phyloP scores from a whole-genome alignment of 1,140 invertebrate species.

The Drosophila carrolli region DNA sequence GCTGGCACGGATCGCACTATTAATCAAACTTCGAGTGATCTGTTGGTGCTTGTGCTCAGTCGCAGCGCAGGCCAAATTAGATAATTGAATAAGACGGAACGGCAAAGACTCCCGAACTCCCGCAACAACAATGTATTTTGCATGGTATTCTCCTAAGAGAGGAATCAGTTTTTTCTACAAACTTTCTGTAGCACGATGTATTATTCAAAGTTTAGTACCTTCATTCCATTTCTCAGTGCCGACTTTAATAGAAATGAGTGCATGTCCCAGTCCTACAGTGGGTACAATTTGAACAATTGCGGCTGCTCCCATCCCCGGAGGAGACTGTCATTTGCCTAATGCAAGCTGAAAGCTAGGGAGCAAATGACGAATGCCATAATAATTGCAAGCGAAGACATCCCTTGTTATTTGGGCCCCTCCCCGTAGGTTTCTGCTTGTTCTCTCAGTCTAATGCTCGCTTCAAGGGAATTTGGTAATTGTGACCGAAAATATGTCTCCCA shows the following conservation, averaged over 20 bases:
- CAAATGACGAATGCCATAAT: not conserved
- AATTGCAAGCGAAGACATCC: slow-evolving; percentile 3
- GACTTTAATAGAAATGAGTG: not conserved
- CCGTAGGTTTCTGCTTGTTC: slow-evolving; percentile 1
- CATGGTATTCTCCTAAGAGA: too few relatives aligned
- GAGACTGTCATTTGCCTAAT: slow-evolving; percentile 17
- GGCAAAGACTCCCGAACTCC: too few relatives aligned
- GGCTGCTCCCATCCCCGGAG: slow-evolving; percentile 1
- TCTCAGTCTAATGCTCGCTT: slow-evolving; percentile 4
- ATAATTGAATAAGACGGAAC: too few relatives aligned
- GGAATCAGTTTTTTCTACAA: not conserved
- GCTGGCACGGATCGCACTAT: not conserved
- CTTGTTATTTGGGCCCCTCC: not conserved
- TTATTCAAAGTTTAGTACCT: not conserved
- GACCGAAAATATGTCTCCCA: not conserved
- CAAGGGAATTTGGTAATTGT: not conserved
- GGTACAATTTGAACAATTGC: slow-evolving; percentile 11
- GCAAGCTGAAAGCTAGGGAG: slow-evolving; percentile 1
- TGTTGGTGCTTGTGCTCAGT: too few relatives aligned
- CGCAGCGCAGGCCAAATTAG: too few relatives aligned
- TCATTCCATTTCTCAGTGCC: not conserved
- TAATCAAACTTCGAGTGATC: too few relatives aligned
- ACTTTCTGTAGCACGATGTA: not conserved
- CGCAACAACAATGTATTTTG: too few relatives aligned
- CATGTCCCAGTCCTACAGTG: not conserved